A percentile compares a stretch with the other conserved stretches of the same genome.
phyloP scores from a whole-genome alignment of 2,113 vertebrate genomes.

The Indicator indicator region DNA sequence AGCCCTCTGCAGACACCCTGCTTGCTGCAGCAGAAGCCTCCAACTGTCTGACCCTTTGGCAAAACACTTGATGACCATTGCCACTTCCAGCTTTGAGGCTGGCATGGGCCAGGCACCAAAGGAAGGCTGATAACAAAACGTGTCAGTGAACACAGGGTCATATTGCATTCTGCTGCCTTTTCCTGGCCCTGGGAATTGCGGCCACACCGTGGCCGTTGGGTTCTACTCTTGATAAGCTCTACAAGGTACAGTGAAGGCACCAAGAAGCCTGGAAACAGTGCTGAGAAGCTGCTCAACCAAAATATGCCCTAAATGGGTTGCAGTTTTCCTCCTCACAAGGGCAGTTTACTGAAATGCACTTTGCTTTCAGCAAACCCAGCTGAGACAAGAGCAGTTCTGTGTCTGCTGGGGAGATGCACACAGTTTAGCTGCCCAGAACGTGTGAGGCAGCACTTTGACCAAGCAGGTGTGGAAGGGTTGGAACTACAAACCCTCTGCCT shows the following conservation, averaged over 20 bases:
- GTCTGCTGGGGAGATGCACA: not conserved
- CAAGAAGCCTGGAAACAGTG: not conserved
- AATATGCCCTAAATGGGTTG: not conserved
- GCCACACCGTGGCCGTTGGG: rapidly evolving
- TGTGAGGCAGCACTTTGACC: not conserved
- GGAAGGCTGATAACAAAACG: not conserved
- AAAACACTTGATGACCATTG: not conserved
- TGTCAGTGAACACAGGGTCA: not conserved
- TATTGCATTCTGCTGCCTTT: not conserved
- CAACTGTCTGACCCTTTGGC: not conserved
- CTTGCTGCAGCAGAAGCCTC: not conserved
- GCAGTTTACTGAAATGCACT: not conserved
- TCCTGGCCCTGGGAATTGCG: not conserved
- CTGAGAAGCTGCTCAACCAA: not conserved
- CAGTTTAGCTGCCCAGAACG: not conserved
- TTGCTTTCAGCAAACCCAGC: not conserved
- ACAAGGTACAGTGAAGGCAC: not conserved
- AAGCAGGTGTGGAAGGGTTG: not conserved
- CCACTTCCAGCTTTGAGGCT: not conserved
- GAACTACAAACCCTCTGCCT: not conserved
- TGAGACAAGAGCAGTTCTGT: not conserved
- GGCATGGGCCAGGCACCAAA: not conserved
- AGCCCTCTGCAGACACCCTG: not conserved
- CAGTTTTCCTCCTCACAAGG: not conserved
- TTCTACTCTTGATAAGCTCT: not conserved